phyloP scores from a whole-genome alignment of 2,797 vertebrate species.

The Scleropages formosus region DNA sequence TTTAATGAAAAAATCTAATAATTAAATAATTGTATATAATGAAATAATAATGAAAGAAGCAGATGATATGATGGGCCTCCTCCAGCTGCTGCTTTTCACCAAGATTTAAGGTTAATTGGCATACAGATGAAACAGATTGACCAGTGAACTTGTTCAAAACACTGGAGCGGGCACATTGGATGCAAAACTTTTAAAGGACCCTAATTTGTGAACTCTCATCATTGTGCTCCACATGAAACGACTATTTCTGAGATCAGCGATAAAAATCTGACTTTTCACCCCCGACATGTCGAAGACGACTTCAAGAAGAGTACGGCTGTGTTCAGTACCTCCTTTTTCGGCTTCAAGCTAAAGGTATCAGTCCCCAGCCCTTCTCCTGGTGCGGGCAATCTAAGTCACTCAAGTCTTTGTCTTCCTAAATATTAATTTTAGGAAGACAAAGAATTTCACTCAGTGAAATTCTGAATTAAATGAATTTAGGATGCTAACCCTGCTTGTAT shows the following conservation, averaged over 20 bases:
- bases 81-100: not conserved
- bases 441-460: not conserved
- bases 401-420: too few species aligned
- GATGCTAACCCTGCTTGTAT: too few species aligned
- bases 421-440: too few species aligned
- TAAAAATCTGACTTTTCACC: not conserved
- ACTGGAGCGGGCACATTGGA: not conserved
- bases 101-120: slow-evolving; percentile 10
- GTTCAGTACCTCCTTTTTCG: not conserved
- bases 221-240: not conserved
- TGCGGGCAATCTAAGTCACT: too few species aligned
- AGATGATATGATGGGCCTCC: not conserved
- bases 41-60: not conserved
- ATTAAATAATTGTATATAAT: too few species aligned
- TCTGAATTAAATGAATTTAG: too few species aligned
- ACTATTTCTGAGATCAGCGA: not conserved
- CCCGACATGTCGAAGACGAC: not conserved
- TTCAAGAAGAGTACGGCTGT: slow-evolving; percentile 2
- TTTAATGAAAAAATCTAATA: too few species aligned
- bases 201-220: not conserved
- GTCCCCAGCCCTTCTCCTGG: not conserved
- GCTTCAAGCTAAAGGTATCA: not conserved
- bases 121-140: slow-evolving; percentile 6
- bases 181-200: not conserved
- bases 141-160: not conserved